These are phyloP conservation scores for Heliangelus exortis DNA, from an alignment of 2,797 vertebrate genomes.

Conservation along the genomic window DNA sequence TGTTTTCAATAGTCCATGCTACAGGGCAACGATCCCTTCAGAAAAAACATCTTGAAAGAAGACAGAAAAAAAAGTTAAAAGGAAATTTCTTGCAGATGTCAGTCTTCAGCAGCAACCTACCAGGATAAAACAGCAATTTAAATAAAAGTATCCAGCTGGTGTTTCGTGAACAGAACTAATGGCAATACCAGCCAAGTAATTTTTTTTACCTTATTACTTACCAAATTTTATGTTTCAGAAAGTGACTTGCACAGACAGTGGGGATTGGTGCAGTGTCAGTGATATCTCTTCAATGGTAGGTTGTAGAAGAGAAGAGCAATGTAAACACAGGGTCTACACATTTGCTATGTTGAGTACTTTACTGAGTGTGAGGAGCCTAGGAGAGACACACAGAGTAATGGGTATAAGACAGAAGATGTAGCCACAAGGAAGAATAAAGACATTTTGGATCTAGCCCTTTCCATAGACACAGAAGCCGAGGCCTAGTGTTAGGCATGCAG, in stretches of 20 bases:
- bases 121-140: neutral
- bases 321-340: neutral
- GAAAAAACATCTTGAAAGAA: neutral
- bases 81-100: neutral
- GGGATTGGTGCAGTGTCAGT: neutral
- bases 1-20: neutral
- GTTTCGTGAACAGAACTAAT: neutral
- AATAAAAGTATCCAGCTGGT: neutral
- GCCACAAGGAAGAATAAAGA: neutral
- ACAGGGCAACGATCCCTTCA: neutral
- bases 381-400: neutral
- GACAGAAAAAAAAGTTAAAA: neutral
- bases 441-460: neutral
- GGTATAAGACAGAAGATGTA: neutral
- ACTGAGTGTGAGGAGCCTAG: neutral
- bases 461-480: neutral
- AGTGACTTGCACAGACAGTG: neutral
- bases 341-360: neutral
- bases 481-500: neutral
- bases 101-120: neutral
- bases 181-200: neutral
- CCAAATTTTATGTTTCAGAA: neutral
- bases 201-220: neutral
- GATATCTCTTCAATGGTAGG: neutral
- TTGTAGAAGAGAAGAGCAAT: neutral